Base-by-base conservation (phyloP, 2,888 invertebrate genomes). In the Pardosa pseudoannulata region DNA sequence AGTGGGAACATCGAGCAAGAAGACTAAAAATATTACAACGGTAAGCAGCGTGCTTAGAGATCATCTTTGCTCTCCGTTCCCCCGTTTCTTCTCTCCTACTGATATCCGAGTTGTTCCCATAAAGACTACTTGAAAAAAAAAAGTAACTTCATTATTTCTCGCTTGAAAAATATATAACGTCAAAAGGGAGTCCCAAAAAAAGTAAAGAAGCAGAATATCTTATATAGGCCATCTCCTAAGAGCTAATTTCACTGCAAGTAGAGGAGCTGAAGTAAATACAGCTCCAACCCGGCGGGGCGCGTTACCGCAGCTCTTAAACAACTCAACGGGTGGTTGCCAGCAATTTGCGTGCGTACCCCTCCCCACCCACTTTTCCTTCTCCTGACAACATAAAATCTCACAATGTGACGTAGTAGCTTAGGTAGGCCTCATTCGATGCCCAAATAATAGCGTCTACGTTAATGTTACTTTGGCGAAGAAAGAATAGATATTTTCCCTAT, bases 211-310 rank as follows among this genome's bases (percentile, higher is more conserved):
- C n/a, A 16, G 23, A 56, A 23, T 56, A 56, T 6, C 56, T 56
- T 56, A 56, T 56, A 23, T 23, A 56, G 56, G 56, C 23, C 23
- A 56, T 56, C 56, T 56, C 23, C 23, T n/a, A 19, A 16, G 64
- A 67, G 67, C 67, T 36, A 67, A 67, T 67, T 67, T 67, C 32
- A 67, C 23, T 19, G 36, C 1, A 11, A n/a, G 29, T 65, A 65
- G 67, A 19, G 32, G 32, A 36, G 19, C 64, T 32, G 67, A 19
- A 19, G 67, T 23, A 67, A 67, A 36, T 67, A 31, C 64, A 31
- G 19, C 36, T 67, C 32, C 67, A 28, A 19, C 32, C 23, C 67
- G 67, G 32, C 67, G n/a, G 67, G 67, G 67, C 19, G 67, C 32
- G 67, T 67, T 67, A 36, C 32, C 36, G 36, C 32, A 67, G 67